A percentile compares a stretch with the other conserved stretches of the same genome.
Evolutionary conservation across 2,113 vertebrate genomes (phyloP).

Genomic region (Mobula hypostoma): DNA sequence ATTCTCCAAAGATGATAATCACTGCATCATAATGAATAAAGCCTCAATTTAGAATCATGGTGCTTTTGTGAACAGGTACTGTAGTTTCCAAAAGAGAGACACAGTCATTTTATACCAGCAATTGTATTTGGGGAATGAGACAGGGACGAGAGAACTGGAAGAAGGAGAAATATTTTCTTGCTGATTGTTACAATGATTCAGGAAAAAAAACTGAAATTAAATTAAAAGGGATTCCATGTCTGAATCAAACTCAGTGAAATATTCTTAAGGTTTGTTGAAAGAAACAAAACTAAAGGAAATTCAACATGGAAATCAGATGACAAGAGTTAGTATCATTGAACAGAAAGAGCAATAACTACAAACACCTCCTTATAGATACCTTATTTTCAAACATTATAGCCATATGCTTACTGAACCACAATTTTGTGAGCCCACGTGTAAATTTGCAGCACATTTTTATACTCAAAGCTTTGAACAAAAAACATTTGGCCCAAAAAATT

Average conservation of each 20-base stretch:
- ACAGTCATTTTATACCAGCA: not conserved
- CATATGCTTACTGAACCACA: not conserved
- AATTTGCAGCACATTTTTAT: not conserved
- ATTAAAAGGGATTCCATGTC: not conserved
- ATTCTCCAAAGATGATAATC: not conserved
- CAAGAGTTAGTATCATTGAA: not conserved
- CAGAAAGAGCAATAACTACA: not conserved
- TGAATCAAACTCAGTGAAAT: too few species aligned
- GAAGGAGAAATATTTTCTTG: not conserved
- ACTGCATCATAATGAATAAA: not conserved
- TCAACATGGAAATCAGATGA: not conserved
- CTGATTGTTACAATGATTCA: not conserved
- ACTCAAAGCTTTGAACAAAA: not conserved
- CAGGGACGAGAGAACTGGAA: too few species aligned
- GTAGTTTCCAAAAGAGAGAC: not conserved
- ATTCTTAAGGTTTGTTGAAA: not conserved
- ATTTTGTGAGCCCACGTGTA: not conserved
- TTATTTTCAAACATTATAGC: not conserved
- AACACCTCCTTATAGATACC: not conserved
- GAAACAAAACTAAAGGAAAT: not conserved
- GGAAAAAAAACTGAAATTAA: not conserved
- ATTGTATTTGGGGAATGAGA: too few species aligned
- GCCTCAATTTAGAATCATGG: not conserved
- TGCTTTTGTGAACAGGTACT: not conserved
- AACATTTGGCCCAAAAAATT: not conserved